These are phyloP conservation scores for Philopotamus ludificatus DNA, from an alignment of 1,140 invertebrate genomes.

Conservation along the genomic window DNA sequence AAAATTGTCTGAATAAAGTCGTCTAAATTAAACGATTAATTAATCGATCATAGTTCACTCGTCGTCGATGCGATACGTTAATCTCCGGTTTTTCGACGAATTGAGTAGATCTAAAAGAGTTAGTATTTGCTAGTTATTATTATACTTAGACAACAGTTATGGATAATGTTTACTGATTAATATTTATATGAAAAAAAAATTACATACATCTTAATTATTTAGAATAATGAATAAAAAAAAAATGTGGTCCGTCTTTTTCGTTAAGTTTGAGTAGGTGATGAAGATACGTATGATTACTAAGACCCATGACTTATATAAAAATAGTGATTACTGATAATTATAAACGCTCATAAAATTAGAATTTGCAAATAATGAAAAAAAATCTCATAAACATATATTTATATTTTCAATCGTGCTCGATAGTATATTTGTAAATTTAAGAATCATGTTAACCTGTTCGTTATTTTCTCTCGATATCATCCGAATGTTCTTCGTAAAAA, in stretches of 20 bases:
- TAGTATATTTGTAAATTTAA: too few relatives aligned
- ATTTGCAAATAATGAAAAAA: constrained; percentile 20
- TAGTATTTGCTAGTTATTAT: constrained; percentile 37
- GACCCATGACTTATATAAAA: constrained; percentile 25
- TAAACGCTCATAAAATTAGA: constrained; percentile 26
- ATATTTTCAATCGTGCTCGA: constrained; percentile 22
- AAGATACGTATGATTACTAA: constrained; percentile 32
- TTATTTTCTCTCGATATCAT: too few relatives aligned
- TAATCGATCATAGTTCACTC: too few relatives aligned
- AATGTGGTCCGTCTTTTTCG: constrained; percentile 40
- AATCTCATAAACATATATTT: constrained; percentile 19
- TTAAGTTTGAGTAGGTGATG: constrained; percentile 42
- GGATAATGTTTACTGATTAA: constrained; percentile 24
- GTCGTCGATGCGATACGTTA: neutral
- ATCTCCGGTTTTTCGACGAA: constrained; percentile 9
- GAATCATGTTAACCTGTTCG: too few relatives aligned
- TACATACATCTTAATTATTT: constrained; percentile 20
- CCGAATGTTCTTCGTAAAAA: too few relatives aligned
- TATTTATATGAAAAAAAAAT: constrained; percentile 15
- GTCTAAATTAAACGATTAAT: neutral
- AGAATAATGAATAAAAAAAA: constrained; percentile 33
- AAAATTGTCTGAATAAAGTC: neutral
- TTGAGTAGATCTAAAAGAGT: constrained; percentile 21
- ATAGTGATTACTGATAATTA: constrained; percentile 21
- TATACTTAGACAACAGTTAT: constrained; percentile 19